Evolutionary conservation across 2,888 invertebrate species (phyloP).

Genomic region (Zootermopsis nevadensis): DNA sequence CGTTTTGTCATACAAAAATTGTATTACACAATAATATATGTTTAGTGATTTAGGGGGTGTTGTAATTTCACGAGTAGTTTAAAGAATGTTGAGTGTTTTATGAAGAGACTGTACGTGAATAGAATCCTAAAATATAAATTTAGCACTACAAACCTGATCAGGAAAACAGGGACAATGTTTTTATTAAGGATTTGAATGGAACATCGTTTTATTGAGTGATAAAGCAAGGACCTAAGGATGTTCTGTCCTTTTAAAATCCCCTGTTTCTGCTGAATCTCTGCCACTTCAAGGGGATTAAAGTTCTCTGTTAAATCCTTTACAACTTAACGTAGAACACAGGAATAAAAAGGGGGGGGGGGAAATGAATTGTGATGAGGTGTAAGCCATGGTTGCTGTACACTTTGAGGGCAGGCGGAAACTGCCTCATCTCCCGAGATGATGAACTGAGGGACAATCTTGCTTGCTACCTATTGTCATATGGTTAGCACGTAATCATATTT

Average conservation of each 20-base stretch:
- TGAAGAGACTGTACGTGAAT: background rate
- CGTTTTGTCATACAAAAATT: too few relatives aligned
- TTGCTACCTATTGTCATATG: background rate
- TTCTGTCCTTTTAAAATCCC: background rate
- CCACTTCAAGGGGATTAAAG: constrained; percentile 36
- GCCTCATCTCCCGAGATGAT: background rate
- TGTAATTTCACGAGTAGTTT: background rate
- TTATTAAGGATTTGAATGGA: constrained; percentile 31
- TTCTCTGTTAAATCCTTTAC: constrained; percentile 38
- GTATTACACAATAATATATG: too few relatives aligned
- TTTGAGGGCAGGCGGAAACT: background rate
- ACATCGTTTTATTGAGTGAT: constrained; percentile 40
- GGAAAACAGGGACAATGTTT: constrained; percentile 7
- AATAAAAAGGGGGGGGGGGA: background rate
- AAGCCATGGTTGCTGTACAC: background rate
- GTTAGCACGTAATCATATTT: constrained; percentile 10
- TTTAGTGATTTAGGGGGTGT: too few relatives aligned
- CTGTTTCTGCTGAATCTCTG: background rate
- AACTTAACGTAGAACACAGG: background rate
- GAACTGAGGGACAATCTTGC: background rate
- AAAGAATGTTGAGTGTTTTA: background rate
- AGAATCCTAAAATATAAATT: constrained; percentile 1
- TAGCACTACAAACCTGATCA: background rate
- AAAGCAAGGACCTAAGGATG: constrained; percentile 12
- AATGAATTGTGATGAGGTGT: background rate